These are phyloP conservation scores for Apus apus DNA, from an alignment of 2,113 vertebrate genomes.

Conservation along the genomic window DNA sequence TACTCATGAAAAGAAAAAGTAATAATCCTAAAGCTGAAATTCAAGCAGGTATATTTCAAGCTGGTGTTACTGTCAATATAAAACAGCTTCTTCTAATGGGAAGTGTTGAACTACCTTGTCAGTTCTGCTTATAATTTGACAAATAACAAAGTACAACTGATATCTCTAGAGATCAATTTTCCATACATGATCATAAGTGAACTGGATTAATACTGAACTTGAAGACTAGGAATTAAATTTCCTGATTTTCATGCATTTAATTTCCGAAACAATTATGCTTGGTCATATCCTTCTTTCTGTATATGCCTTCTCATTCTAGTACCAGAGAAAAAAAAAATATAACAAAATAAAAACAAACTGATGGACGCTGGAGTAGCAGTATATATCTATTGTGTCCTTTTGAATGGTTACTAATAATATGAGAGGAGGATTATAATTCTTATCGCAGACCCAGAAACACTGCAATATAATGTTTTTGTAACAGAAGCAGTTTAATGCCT, in stretches of 20 bases:
- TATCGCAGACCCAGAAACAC: background rate
- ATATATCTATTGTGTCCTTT: background rate
- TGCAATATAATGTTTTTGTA: background rate
- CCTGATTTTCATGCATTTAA: background rate
- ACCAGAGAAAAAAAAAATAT: background rate
- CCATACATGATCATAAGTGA: background rate
- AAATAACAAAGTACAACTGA: background rate
- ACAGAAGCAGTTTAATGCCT: background rate
- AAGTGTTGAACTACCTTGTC: conserved; percentile 1
- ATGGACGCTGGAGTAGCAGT: background rate
- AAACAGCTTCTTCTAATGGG: background rate
- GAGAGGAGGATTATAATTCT: background rate
- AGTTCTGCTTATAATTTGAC: background rate
- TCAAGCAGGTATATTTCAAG: background rate
- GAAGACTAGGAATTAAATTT: conserved; percentile 34
- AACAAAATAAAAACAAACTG: background rate
- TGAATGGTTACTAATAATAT: background rate
- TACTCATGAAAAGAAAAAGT: background rate
- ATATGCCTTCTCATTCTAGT: background rate
- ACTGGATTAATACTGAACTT: background rate
- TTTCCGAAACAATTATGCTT: background rate
- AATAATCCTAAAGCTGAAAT: background rate
- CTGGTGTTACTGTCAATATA: background rate
- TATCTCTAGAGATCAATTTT: background rate
- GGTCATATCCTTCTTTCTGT: background rate